Conservation (phyloP, 2,888 invertebrate genomes). For the Augochlorella aurata region DNA sequence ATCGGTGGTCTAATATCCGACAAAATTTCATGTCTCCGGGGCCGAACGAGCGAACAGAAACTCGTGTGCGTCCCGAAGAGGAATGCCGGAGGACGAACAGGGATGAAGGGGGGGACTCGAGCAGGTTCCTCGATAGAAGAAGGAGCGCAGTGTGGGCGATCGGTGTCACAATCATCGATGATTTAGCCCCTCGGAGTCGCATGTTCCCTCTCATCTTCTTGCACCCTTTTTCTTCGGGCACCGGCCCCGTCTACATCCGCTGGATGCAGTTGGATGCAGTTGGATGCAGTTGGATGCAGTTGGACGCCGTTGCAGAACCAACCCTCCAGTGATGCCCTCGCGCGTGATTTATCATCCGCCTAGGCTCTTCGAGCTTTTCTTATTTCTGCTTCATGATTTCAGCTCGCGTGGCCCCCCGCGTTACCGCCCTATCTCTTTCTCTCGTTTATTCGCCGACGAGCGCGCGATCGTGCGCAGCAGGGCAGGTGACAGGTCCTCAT, state of each 20-base stretch:
- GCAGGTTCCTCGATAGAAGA: not conserved
- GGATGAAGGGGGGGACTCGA: not conserved
- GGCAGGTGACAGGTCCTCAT: conserved; percentile 75
- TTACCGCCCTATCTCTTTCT: conserved; percentile 17
- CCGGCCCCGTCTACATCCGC: too few species aligned
- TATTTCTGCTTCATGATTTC: conserved; percentile 10
- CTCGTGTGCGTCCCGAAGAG: conserved; percentile 3
- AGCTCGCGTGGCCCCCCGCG: conserved; percentile 19
- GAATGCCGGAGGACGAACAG: conserved; percentile 28
- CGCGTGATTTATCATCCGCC: conserved; percentile 63
- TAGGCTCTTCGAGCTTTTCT: conserved; percentile 31
- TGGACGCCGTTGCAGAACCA: conserved; percentile 33
- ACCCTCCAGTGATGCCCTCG: conserved; percentile 58
- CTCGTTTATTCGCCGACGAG: conserved; percentile 4
- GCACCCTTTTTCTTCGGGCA: conserved; percentile 36
- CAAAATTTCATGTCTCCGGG: conserved; percentile 19
- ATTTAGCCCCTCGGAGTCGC: conserved; percentile 62
- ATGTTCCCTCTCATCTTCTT: conserved; percentile 56
- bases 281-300: not conserved
- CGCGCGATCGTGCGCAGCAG: conserved; percentile 18
- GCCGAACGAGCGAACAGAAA: conserved; percentile 4
- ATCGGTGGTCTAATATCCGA: conserved; percentile 27
- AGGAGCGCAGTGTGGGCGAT: conserved; percentile 46
- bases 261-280: too few species aligned
- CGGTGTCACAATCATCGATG: conserved; percentile 66